phyloP scores from a whole-genome alignment of 2,797 vertebrate genomes.

The Mormyrus proboscirostris region DNA sequence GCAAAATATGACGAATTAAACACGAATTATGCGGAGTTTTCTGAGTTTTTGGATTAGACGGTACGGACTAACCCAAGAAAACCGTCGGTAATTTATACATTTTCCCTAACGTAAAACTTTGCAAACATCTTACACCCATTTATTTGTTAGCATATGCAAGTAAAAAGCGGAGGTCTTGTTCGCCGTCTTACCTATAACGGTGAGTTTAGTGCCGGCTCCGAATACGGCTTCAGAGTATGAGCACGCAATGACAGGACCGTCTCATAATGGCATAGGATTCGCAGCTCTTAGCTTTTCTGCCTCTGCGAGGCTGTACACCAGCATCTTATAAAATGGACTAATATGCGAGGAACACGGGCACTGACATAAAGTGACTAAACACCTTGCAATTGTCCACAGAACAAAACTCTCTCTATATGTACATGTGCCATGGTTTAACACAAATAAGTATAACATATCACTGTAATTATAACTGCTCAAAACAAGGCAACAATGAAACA shows the following conservation, averaged over 20 bases:
- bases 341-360: not conserved
- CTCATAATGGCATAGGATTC: conserved; percentile 30
- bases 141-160: not conserved
- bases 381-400: not conserved
- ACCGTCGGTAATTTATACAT: not conserved
- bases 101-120: not conserved
- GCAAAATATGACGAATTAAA: not conserved
- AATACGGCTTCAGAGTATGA: conserved; percentile 41
- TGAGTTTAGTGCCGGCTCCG: conserved; percentile 63
- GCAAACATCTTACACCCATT: not conserved
- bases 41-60: not conserved
- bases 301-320: not conserved
- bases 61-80: not conserved
- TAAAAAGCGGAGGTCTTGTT: not conserved
- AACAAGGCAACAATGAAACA: not conserved
- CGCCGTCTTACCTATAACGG: conserved; percentile 59
- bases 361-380: not conserved
- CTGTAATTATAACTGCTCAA: not conserved
- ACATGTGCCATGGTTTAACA: not conserved
- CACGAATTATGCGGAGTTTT: not conserved
- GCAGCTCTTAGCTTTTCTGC: not conserved
- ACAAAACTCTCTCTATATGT: not conserved
- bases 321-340: not conserved
- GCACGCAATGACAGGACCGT: conserved; percentile 36
- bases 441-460: not conserved